phyloP scores from a whole-genome alignment of 2,797 vertebrate species.

The Peromyscus aztecus region DNA sequence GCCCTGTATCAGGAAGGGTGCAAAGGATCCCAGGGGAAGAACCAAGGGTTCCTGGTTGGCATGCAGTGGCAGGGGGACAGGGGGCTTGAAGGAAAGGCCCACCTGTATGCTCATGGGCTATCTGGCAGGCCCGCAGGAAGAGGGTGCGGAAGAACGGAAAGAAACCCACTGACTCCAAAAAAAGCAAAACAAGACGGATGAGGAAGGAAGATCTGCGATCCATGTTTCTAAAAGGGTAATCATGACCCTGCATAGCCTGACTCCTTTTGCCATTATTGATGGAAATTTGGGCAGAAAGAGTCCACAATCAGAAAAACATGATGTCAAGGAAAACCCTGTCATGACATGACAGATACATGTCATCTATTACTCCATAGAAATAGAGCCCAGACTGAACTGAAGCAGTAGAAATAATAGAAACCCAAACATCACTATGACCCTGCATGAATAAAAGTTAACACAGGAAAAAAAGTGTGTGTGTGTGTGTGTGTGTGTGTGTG shows the following conservation, averaged over 20 bases:
- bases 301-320: background rate
- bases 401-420: conserved; percentile 85
- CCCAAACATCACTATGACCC: conserved; percentile 91
- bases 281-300: conserved; percentile 26
- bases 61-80: too few species aligned
- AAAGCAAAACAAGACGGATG: conserved; percentile 77
- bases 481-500: background rate
- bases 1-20: too few species aligned
- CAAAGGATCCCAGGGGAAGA: too few species aligned
- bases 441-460: conserved; percentile 88
- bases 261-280: conserved; percentile 90
- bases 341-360: accelerated
- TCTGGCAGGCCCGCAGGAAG: too few species aligned
- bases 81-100: too few species aligned
- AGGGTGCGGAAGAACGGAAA: background rate
- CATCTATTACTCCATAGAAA: background rate
- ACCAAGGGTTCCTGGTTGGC: too few species aligned
- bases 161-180: conserved; percentile 8
- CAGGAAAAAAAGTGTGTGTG: conserved; percentile 76
- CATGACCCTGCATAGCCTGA: conserved; percentile 88
- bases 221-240: conserved; percentile 90
- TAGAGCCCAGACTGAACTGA: background rate
- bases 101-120: too few species aligned
- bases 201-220: conserved; percentile 91
- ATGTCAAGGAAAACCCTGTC: conserved; percentile 8